phyloP scores from a whole-genome alignment of 2,888 invertebrate species.

The Euphydryas editha region DNA sequence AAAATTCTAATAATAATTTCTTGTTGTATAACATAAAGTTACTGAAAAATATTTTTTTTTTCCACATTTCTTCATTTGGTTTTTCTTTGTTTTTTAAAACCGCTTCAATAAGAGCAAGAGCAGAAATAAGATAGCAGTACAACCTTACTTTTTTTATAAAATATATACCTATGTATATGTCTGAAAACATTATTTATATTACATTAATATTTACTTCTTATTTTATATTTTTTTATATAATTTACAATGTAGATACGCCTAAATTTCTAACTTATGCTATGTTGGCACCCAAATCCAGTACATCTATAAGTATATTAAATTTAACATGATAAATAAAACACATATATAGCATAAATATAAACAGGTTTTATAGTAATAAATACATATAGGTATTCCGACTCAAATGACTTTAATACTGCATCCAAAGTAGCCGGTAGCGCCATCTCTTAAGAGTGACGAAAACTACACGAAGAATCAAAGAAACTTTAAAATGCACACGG shows the following conservation, averaged over 20 bases:
- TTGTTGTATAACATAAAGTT: no score
- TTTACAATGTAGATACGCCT: not conserved
- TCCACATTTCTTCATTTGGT: no score
- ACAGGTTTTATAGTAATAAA: not conserved
- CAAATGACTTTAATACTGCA: constrained; percentile 1
- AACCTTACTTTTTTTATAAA: no score
- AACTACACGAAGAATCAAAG: constrained; percentile 61
- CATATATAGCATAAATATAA: not conserved
- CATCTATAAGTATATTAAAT: not conserved
- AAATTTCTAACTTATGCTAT: not conserved
- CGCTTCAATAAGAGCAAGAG: no score
- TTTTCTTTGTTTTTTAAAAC: no score
- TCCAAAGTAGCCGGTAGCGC: constrained; percentile 61
- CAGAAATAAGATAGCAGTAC: no score
- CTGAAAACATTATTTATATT: not conserved
- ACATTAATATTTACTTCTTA: not conserved
- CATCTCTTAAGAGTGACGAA: constrained; percentile 66
- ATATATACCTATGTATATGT: no score
- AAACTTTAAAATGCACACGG: constrained; percentile 66
- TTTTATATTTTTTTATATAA: not conserved
- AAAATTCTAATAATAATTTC: no score
- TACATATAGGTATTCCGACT: not conserved
- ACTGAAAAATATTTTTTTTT: no score
- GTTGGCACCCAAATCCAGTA: not conserved
- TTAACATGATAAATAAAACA: not conserved